phyloP scores from a whole-genome alignment of 2,797 vertebrate genomes.

The Myripristis murdjan region DNA sequence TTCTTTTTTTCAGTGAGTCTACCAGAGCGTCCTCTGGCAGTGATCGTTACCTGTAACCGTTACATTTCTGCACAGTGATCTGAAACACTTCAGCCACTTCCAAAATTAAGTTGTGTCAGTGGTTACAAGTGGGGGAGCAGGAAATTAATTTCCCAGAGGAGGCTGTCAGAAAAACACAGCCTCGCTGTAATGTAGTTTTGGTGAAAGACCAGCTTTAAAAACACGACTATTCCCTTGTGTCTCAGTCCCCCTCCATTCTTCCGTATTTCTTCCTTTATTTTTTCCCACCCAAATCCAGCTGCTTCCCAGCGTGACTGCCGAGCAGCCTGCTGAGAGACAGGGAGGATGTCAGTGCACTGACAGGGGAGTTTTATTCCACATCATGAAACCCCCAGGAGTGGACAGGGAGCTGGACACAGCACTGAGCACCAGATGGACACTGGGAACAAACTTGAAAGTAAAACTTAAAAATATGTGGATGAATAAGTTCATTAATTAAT shows the following conservation, averaged over 20 bases:
- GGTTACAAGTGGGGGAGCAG: conserved; percentile 28
- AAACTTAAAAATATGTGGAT: too few species aligned
- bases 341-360: background rate
- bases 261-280: conserved; percentile 35
- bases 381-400: conserved; percentile 9
- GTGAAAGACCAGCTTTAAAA: conserved; percentile 29
- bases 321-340: conserved; percentile 12
- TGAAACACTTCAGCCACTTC: background rate
- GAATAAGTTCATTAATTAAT: too few species aligned
- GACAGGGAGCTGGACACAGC: conserved; percentile 11
- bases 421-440: conserved; percentile 21
- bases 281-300: conserved; percentile 56
- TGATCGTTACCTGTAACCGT: too few species aligned
- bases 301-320: conserved; percentile 42
- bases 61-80: background rate
- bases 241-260: conserved; percentile 24
- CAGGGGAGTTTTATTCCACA: background rate
- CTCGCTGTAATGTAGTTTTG: conserved; percentile 13
- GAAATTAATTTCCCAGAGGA: conserved; percentile 47
- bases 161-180: conserved; percentile 44
- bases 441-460: too few species aligned
- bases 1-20: too few species aligned
- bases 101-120: conserved; percentile 18
- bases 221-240: conserved; percentile 39
- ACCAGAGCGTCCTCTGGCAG: too few species aligned